Conservation (phyloP, 2,888 invertebrate genomes). For the Isoperla grammatica region DNA sequence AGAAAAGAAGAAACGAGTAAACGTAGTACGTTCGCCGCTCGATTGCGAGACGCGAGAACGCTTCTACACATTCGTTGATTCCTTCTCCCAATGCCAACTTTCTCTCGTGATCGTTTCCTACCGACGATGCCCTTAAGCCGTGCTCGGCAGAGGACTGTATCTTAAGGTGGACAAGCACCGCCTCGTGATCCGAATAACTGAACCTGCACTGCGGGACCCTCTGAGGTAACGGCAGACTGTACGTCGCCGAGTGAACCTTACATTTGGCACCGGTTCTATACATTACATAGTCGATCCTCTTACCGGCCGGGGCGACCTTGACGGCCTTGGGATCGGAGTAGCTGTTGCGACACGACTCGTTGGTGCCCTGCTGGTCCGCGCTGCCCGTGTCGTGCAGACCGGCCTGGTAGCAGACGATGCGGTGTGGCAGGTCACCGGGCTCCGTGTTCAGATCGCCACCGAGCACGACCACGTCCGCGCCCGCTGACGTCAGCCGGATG, state of each 20-base stretch:
- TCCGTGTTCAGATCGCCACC: constrained; percentile 94
- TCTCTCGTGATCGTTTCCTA: neutral
- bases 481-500: constrained; percentile 72
- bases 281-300: constrained; percentile 90
- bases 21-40: constrained; percentile 52
- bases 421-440: constrained; percentile 76
- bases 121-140: neutral
- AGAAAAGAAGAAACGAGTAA: constrained; percentile 47
- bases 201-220: constrained; percentile 64
- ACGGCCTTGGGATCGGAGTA: constrained; percentile 59
- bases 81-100: constrained; percentile 44
- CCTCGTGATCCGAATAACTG: constrained; percentile 90
- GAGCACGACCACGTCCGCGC: constrained; percentile 76
- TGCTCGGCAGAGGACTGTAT: constrained; percentile 31
- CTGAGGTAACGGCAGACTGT: constrained; percentile 64
- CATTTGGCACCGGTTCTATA: constrained; percentile 46
- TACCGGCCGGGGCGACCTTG: constrained; percentile 52
- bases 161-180: constrained; percentile 56
- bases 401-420: constrained; percentile 37
- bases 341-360: constrained; percentile 73
- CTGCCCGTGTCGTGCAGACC: constrained; percentile 33
- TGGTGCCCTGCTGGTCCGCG: constrained; percentile 54
- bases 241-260: constrained; percentile 41
- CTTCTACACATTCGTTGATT: constrained; percentile 54
- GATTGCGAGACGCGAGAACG: constrained; percentile 47